phyloP scores from a whole-genome alignment of 2,888 invertebrate species.

The Diachrysia chrysitis region DNA sequence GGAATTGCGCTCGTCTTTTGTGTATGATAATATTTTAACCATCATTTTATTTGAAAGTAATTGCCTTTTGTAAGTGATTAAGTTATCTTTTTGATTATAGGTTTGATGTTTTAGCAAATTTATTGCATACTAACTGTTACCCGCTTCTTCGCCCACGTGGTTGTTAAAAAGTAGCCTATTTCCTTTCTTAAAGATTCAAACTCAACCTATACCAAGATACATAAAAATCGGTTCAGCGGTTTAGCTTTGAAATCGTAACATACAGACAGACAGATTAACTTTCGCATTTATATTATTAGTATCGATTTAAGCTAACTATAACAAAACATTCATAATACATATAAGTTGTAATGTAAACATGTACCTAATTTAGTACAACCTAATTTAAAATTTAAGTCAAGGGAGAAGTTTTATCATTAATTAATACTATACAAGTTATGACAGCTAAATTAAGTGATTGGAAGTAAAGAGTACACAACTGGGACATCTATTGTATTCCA shows the following conservation, averaged over 20 bases:
- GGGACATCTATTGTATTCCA: constrained; percentile 47
- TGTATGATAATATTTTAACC: neutral
- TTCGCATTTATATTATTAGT: too few species aligned
- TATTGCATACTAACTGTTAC: too few species aligned
- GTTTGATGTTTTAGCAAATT: too few species aligned
- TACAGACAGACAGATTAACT: too few species aligned
- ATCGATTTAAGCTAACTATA: neutral
- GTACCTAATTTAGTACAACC: too few species aligned
- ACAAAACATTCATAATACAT: neutral
- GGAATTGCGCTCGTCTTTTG: constrained; percentile 9
- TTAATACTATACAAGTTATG: neutral
- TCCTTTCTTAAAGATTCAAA: too few species aligned
- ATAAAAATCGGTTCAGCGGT: too few species aligned
- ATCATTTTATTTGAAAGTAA: neutral
- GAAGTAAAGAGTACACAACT: constrained; percentile 25
- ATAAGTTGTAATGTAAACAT: too few species aligned
- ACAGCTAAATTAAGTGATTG: constrained; percentile 31
- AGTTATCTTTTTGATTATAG: neutral
- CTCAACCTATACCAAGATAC: too few species aligned
- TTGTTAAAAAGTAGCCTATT: too few species aligned
- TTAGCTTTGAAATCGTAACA: too few species aligned
- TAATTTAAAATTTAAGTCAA: neutral
- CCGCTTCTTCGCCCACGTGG: too few species aligned
- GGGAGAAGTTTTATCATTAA: neutral
- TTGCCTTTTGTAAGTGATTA: neutral